phyloP scores from a whole-genome alignment of 2,797 vertebrate species.

The Anniella stebbinsi region DNA sequence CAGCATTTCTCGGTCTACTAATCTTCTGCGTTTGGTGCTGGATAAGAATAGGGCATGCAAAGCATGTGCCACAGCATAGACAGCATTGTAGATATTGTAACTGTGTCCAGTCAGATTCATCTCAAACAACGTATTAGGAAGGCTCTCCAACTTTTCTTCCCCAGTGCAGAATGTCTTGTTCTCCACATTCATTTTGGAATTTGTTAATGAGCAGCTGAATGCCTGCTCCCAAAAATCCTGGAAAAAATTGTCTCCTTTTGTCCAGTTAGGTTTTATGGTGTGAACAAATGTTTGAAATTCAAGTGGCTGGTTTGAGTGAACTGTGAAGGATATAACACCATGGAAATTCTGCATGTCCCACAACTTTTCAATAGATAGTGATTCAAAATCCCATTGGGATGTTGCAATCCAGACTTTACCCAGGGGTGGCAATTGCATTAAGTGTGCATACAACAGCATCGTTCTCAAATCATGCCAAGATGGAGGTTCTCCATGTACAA shows the following conservation, averaged over 20 bases:
- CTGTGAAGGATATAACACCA: not conserved
- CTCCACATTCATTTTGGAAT: not conserved
- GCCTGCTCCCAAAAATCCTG: constrained; percentile 2
- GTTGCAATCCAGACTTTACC: constrained; percentile 12
- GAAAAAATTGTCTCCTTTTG: not conserved
- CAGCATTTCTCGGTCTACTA: not conserved
- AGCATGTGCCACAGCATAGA: constrained; percentile 3
- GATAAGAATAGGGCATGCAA: not conserved
- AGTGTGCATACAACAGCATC: not conserved
- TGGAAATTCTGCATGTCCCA: not conserved
- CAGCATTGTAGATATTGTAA: constrained; percentile 14
- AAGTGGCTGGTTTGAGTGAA: not conserved
- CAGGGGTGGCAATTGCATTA: not conserved
- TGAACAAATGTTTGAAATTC: not conserved
- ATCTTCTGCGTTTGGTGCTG: not conserved
- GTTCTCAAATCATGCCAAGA: not conserved
- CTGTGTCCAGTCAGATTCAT: not conserved
- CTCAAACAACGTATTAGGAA: constrained; percentile 7
- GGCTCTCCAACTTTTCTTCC: not conserved
- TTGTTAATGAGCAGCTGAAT: not conserved
- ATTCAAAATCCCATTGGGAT: constrained; percentile 8
- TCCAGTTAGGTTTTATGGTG: not conserved
- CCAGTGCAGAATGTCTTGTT: not conserved
- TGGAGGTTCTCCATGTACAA: not conserved
- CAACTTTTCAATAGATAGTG: not conserved